Evolutionary conservation across 2,797 vertebrate species (phyloP), one percentile per base, ranked within the genome.

Genomic region (Dryobates pubescens): DNA sequence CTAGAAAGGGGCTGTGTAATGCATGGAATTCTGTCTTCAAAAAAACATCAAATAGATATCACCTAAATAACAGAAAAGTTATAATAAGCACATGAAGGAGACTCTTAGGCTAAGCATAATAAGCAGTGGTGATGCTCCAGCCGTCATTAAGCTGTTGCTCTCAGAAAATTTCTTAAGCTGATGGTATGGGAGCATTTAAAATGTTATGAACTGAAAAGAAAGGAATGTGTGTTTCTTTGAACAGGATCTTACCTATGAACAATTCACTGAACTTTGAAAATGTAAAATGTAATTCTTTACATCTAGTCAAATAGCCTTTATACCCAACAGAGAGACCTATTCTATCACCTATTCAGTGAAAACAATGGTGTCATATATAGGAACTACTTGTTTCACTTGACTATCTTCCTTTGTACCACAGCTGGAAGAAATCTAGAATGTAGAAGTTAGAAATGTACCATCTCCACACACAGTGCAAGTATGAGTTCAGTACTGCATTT

Each of bases 81-180:
- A 14, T 30, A 34, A 36, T 36, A 36, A 36, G 9, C 34, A 36
- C 34, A 36, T 36, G 34, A 36, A 36, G 34, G 34, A 58, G 7
- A 61, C n/a, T 58, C 24, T 61, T 64, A 68, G 6, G 3, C 7
- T 75, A 58, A 78, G 6, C 6, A 45, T 54, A 61, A 49, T 30
- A 45, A 81, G 5, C 10, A 38, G 38, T 38, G 38, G 67, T 5
- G 3, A 29, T 57, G 53, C 8, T 59, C 13, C 22, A 77, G 6
- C 10, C 61, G 2, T 5, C 0, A 0, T 47, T 45, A 29, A 38
- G 23, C 15, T 84, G 13, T 30, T 63, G 4, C 2, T 53, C 4
- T 74, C 7, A 7, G 9, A 7, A 8, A 36, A 7, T 38, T 38
- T 38, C 17, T 64, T 53, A 59, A 11, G 14, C 3, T 84, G 51